These are phyloP conservation scores for Marmota monax DNA, from an alignment of 2,113 vertebrate genomes.

Conservation along the genomic window DNA sequence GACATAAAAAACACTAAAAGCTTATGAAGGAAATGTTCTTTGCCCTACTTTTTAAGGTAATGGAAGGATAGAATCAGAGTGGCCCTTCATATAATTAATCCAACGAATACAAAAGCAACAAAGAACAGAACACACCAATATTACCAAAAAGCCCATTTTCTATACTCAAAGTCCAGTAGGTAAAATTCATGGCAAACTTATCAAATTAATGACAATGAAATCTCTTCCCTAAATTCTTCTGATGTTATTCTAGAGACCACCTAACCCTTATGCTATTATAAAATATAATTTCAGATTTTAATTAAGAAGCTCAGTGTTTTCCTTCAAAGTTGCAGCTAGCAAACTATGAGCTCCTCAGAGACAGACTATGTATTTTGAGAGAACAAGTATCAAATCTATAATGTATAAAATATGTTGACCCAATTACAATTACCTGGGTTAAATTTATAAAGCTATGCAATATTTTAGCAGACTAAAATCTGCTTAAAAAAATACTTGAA, in stretches of 20 bases:
- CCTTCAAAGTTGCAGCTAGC: slow-evolving; percentile 28
- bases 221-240: neutral
- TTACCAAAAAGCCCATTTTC: neutral
- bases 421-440: neutral
- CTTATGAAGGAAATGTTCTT: neutral
- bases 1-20: neutral
- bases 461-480: neutral
- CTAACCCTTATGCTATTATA: neutral
- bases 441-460: neutral
- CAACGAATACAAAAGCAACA: slow-evolving; percentile 10
- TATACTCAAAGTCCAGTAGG: neutral
- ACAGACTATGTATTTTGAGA: neutral
- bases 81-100: neutral
- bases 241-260: neutral
- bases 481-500: neutral
- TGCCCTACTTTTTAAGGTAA: slow-evolving; percentile 13
- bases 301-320: slow-evolving; percentile 6
- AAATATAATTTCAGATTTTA: slow-evolving; percentile 58
- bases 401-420: slow-evolving; percentile 12
- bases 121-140: neutral
- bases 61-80: neutral
- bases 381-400: neutral
- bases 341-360: neutral
- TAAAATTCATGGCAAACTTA: neutral
- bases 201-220: neutral